phyloP scores from a whole-genome alignment of 1,140 invertebrate genomes.

The Drosophila leontia region DNA sequence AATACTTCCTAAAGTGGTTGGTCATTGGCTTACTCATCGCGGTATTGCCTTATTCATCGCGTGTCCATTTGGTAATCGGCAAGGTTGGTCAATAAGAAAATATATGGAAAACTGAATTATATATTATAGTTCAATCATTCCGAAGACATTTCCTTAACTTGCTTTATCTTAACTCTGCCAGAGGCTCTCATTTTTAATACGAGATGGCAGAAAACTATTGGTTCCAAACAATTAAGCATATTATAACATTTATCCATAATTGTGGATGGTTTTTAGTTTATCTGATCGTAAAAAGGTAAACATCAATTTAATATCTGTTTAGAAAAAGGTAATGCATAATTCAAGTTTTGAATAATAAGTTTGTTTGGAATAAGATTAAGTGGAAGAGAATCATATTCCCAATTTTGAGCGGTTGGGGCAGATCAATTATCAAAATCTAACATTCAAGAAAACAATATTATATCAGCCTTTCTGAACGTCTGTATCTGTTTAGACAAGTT shows the following conservation, averaged over 20 bases:
- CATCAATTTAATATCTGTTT: not conserved
- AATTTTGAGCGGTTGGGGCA: no score
- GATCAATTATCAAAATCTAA: no score
- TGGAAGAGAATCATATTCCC: no score
- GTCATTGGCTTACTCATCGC: constrained; percentile 20
- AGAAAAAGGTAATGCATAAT: not conserved
- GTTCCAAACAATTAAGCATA: not conserved
- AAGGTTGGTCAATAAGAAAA: constrained; percentile 2
- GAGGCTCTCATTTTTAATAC: not conserved
- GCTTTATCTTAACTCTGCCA: not conserved
- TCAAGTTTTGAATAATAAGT: no score
- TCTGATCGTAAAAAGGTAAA: not conserved
- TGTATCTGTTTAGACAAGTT: not conserved
- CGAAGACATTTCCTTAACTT: not conserved
- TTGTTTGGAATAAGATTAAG: no score
- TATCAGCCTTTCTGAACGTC: no score
- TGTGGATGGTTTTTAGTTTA: not conserved
- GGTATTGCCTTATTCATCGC: constrained; percentile 15
- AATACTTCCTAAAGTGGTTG: constrained; percentile 66
- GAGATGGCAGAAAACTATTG: not conserved
- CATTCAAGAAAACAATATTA: no score
- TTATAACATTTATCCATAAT: not conserved
- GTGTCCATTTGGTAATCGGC: constrained; percentile 7
- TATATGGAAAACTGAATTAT: not conserved
- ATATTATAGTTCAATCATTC: not conserved